These are phyloP conservation scores for Danaus chrysippus DNA, from an alignment of 2,888 invertebrate species.

Conservation along the genomic window DNA sequence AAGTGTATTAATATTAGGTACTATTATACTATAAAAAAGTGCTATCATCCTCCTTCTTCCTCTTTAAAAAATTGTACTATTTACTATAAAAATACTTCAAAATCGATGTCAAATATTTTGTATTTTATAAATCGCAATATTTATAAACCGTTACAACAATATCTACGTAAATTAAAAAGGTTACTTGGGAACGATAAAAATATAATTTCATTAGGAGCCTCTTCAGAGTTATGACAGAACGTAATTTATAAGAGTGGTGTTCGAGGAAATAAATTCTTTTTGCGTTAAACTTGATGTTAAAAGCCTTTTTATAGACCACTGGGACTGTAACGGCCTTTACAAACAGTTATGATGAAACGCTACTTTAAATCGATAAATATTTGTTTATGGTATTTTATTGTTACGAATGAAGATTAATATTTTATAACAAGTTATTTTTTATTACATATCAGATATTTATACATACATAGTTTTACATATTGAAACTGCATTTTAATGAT, in stretches of 20 bases:
- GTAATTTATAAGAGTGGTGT: constrained; percentile 31
- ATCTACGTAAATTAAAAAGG: constrained; percentile 23
- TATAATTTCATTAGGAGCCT: constrained; percentile 31
- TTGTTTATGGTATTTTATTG: not conserved
- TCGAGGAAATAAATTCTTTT: constrained; percentile 29
- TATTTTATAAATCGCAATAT: constrained; percentile 12
- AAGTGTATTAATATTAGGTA: too few relatives aligned
- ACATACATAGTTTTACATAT: not conserved
- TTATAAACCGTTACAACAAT: constrained; percentile 6
- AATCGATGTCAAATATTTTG: not conserved
- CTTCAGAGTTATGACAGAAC: constrained; percentile 29
- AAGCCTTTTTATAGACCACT: constrained; percentile 24
- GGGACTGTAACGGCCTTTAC: constrained; percentile 16
- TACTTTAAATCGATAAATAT: constrained; percentile 1
- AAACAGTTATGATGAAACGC: constrained; percentile 12
- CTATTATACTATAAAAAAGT: too few relatives aligned
- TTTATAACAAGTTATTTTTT: not conserved
- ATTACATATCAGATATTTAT: not conserved
- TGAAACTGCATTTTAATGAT: too few relatives aligned
- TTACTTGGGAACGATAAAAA: constrained; percentile 27
- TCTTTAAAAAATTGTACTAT: too few relatives aligned
- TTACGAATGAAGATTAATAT: not conserved
- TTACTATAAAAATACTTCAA: too few relatives aligned
- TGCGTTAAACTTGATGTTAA: constrained; percentile 23
- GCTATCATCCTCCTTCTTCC: too few relatives aligned